Percentiles rank a stretch among this genome's conserved stretches.
These are phyloP conservation scores for Myathropa florea DNA, from an alignment of 2,888 invertebrate species.

Conservation along the genomic window DNA sequence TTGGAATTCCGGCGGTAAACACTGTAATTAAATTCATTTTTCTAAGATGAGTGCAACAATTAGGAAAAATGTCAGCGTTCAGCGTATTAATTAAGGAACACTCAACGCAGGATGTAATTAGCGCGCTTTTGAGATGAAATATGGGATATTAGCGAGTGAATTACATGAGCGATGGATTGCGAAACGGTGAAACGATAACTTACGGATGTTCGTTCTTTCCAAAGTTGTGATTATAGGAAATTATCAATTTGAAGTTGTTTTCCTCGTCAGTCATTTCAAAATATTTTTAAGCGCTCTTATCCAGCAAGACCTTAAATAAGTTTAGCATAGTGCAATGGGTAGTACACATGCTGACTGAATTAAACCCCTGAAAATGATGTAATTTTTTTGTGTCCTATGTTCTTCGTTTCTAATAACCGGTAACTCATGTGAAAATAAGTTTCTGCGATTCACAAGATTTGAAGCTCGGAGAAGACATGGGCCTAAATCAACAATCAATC, in stretches of 20 bases:
- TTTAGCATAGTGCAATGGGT: too few relatives aligned
- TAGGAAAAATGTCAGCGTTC: slow-evolving; percentile 32
- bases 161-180: neutral
- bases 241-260: neutral
- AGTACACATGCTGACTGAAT: too few relatives aligned
- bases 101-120: slow-evolving; percentile 41
- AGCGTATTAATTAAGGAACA: slow-evolving; percentile 53
- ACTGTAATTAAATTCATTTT: slow-evolving; percentile 50
- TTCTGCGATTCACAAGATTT: too few relatives aligned
- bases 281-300: too few relatives aligned
- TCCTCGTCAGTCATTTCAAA: too few relatives aligned
- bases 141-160: slow-evolving; percentile 14
- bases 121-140: neutral
- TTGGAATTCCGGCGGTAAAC: slow-evolving; percentile 22
- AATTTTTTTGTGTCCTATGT: too few relatives aligned
- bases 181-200: neutral
- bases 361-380: too few relatives aligned
- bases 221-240: neutral
- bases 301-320: too few relatives aligned
- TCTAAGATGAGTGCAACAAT: slow-evolving; percentile 36
- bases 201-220: neutral
- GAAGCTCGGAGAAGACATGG: too few relatives aligned
- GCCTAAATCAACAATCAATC: too few relatives aligned
- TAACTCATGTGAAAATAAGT: too few relatives aligned
- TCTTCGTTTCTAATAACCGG: too few relatives aligned